These are phyloP conservation scores for Aphis craccivora DNA, from an alignment of 1,140 invertebrate genomes.

Conservation along the genomic window DNA sequence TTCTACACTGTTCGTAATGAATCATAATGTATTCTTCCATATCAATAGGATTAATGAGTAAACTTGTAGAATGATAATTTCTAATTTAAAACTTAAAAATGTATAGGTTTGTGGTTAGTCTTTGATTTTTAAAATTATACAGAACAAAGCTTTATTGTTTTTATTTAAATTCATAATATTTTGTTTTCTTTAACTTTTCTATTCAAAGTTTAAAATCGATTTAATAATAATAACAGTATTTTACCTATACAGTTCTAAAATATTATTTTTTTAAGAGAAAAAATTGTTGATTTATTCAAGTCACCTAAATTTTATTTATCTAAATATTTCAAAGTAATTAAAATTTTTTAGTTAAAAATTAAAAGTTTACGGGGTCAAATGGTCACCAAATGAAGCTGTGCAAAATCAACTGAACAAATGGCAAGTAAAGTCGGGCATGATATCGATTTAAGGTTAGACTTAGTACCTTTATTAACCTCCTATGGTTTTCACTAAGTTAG, in stretches of 20 bases:
- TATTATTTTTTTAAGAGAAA: background rate
- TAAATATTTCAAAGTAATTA: background rate
- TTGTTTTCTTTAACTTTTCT: no score
- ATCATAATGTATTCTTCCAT: no score
- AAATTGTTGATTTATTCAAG: background rate
- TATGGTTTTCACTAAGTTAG: background rate
- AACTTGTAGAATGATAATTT: no score
- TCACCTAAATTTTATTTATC: background rate
- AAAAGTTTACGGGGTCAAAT: background rate
- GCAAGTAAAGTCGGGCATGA: background rate
- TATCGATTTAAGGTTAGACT: slow-evolving; percentile 15
- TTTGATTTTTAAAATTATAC: background rate
- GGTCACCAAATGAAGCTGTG: slow-evolving; percentile 17
- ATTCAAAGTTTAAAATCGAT: no score
- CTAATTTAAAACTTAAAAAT: no score
- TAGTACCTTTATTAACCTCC: background rate
- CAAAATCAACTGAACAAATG: background rate
- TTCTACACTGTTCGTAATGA: no score
- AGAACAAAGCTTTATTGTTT: background rate
- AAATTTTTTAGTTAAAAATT: no score
- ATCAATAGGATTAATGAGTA: no score
- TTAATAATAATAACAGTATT: background rate
- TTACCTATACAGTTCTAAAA: no score
- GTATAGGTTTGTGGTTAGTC: background rate
- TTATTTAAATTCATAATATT: background rate